Evolutionary conservation across 2,888 invertebrate species (phyloP).

Genomic region (Coenonympha glycerion): DNA sequence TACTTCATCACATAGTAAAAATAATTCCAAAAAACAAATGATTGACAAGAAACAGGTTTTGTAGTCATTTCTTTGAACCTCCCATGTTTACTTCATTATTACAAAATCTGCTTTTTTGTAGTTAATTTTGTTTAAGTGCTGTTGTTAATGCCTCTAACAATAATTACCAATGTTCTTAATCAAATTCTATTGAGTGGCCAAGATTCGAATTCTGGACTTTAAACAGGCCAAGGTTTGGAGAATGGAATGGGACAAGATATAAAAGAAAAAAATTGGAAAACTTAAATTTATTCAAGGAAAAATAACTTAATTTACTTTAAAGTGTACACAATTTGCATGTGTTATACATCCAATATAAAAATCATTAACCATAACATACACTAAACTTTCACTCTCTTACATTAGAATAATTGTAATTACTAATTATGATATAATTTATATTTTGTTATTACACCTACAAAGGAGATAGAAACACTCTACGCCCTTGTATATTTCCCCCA

Average conservation of each 20-base stretch:
- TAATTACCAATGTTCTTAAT: no score
- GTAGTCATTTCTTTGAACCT: no score
- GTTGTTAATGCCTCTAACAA: no score
- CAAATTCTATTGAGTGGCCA: no score
- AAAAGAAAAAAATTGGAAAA: conserved; percentile 13
- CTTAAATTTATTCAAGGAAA: conserved; percentile 47
- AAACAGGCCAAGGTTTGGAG: no score
- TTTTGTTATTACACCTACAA: conserved; percentile 8
- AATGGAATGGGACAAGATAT: no score
- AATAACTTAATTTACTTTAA: conserved; percentile 47
- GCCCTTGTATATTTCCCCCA: conserved; percentile 99
- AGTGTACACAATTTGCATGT: conserved; percentile 4
- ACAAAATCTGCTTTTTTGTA: no score
- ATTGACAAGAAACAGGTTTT: no score
- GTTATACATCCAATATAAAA: conserved; percentile 23
- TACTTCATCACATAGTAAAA: no score
- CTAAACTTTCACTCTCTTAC: conserved; percentile 27
- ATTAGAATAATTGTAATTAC: conserved; percentile 13
- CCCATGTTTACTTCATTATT: no score
- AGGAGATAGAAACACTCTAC: conserved; percentile 35
- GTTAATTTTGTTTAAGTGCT: no score
- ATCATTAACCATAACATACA: conserved; percentile 28
- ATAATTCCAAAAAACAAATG: background rate
- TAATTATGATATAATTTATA: conserved; percentile 10
- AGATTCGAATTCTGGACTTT: no score